Conservation (phyloP, 2,113 vertebrate genomes). For the Thamnaconus septentrionalis region DNA sequence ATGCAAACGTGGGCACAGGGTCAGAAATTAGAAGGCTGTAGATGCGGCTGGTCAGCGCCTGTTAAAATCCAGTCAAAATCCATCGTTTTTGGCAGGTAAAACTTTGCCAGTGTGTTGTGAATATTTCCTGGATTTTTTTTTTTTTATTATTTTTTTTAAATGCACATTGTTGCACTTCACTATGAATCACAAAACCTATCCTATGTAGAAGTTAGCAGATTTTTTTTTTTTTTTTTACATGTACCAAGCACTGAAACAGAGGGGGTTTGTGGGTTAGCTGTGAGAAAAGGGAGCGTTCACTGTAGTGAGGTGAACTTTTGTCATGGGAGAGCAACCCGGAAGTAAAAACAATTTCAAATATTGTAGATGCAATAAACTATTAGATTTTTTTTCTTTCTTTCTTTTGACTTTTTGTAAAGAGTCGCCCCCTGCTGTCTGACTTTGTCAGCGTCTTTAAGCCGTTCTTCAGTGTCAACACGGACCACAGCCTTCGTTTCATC, state of each 20-base stretch:
- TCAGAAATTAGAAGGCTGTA: conserved; percentile 3
- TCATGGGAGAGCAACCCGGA: background rate
- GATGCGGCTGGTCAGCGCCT: conserved; percentile 28
- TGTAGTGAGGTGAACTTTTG: conserved; percentile 1
- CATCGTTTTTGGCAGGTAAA: conserved; percentile 4
- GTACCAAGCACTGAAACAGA: no score
- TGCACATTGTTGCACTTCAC: background rate
- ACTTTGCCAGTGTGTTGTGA: no score
- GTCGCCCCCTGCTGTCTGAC: conserved; percentile 4
- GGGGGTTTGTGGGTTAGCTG: background rate
- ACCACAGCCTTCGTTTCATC: background rate
- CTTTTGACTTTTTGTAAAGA: conserved; percentile 28
- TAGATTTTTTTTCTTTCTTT: background rate
- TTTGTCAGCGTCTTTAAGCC: conserved; percentile 5
- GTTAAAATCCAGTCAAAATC: conserved; percentile 5
- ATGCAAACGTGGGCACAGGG: background rate
- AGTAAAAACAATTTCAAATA: conserved; percentile 3
- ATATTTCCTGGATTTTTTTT: no score
- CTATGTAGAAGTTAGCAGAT: background rate
- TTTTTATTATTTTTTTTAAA: background rate
- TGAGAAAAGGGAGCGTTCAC: conserved; percentile 1
- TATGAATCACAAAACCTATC: background rate
- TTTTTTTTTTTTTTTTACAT: background rate
- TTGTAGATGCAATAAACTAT: conserved; percentile 57
- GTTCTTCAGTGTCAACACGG: background rate